phyloP scores from a whole-genome alignment of 2,797 vertebrate species.

The Atherinosoma microstoma region DNA sequence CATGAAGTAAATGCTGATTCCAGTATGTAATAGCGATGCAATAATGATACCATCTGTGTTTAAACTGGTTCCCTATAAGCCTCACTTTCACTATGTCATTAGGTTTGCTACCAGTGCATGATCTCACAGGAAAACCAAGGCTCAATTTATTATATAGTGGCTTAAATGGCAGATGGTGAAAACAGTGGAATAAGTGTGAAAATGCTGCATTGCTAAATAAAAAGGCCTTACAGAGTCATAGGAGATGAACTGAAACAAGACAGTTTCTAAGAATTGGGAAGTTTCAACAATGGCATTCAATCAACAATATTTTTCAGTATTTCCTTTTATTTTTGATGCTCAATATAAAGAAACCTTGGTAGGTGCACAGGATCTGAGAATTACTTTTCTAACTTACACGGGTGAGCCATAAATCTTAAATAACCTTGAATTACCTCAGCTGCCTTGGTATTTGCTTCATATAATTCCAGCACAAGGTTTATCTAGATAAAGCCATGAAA shows the following conservation, averaged over 20 bases:
- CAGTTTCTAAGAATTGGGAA: neutral
- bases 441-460: neutral
- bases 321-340: neutral
- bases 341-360: neutral
- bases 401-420: neutral
- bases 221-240: neutral
- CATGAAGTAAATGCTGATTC: neutral
- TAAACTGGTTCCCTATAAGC: neutral
- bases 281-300: neutral
- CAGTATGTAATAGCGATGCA: neutral
- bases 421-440: neutral
- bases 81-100: too few species aligned
- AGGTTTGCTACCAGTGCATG: too few species aligned
- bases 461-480: neutral
- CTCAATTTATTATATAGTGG: neutral
- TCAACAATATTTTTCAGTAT: neutral
- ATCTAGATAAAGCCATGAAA: neutral
- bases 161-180: neutral
- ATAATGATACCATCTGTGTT: neutral
- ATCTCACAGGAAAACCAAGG: neutral
- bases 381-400: neutral
- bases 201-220: too few species aligned
- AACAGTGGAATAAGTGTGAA: neutral
- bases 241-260: neutral
- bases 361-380: neutral